Base-by-base conservation (phyloP, 2,113 vertebrate species). In the Scolopax mira region DNA sequence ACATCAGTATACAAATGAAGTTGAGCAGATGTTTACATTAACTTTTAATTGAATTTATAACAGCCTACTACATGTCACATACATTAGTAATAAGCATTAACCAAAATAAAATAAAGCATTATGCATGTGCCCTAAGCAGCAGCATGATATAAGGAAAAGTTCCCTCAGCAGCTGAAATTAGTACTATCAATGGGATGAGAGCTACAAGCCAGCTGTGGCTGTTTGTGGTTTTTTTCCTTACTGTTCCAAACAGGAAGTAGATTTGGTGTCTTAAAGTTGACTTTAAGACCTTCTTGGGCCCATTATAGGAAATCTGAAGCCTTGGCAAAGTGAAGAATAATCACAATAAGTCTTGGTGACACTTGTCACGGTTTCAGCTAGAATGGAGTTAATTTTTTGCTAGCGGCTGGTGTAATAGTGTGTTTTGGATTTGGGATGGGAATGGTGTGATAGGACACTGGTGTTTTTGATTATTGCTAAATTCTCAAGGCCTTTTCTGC, bases 31-130 rank as follows among this genome's bases (percentile, higher is more conserved):
- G 92, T 89, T 96, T 91, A 69, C 77, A 96, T 97, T 93, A 97
- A 96, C 79, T 85, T 96, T 96, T 96, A 90, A 96, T 92, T 91
- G 89, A 73, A 93, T 97, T 95, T 94, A 33, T 90, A 94, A 74
- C 55, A 78, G 48, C 10, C n/a, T 83, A 71, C 66, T 73, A 75
- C 69, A 72, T 87, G 89, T 96, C 75, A 74, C 85, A 95, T 97
- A 71, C 79, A 90, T 95, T 92, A 97, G 44, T 93, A 91, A 96
- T 96, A 92, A 94, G 60, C 77, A 78, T 89, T 96, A 96, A 74
- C 42, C 73, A 95, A 96, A 97, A 92, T 64, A 95, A 95, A 94
- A 87, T 18, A 79, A 89, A 95, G 82, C 21, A 58, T 72, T 92
- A 46, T 73, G 37, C 31, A 24, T 62, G 42, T 94, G 79, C 73